Evolutionary conservation across 2,113 vertebrate genomes (phyloP).

Genomic region (Crotalus horridus): DNA sequence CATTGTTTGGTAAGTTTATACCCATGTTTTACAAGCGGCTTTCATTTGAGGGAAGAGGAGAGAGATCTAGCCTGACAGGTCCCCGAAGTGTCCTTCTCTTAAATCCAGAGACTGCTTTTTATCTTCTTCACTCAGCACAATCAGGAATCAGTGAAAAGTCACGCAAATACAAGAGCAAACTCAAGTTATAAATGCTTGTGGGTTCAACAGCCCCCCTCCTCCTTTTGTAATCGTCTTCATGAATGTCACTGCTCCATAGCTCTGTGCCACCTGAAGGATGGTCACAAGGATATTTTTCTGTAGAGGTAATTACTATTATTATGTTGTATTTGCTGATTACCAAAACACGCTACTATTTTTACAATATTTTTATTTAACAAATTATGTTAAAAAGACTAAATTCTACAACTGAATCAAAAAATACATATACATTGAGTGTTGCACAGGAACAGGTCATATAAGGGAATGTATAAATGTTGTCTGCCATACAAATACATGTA

Average conservation of each 20-base stretch:
- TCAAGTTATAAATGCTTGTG: background rate
- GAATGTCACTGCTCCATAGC: background rate
- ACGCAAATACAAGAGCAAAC: background rate
- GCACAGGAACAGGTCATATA: background rate
- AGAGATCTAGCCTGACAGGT: background rate
- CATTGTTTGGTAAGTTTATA: background rate
- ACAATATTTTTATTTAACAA: background rate
- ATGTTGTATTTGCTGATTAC: background rate
- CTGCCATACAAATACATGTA: background rate
- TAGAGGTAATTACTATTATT: background rate
- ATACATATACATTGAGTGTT: background rate
- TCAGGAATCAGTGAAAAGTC: background rate
- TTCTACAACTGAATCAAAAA: background rate
- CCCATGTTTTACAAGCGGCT: slow-evolving; percentile 12
- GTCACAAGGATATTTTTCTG: background rate
- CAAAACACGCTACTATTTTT: background rate
- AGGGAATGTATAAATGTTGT: background rate
- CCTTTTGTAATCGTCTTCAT: background rate
- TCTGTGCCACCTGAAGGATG: background rate
- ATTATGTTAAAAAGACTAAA: background rate
- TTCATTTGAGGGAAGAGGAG: background rate
- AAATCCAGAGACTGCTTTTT: background rate
- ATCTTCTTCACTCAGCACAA: background rate
- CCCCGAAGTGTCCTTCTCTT: background rate
- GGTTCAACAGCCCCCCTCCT: background rate